A percentile compares a stretch with the other conserved stretches of the same genome.
phyloP scores from a whole-genome alignment of 92 coral and sea anemone species.

The Phenganax subtilis region DNA sequence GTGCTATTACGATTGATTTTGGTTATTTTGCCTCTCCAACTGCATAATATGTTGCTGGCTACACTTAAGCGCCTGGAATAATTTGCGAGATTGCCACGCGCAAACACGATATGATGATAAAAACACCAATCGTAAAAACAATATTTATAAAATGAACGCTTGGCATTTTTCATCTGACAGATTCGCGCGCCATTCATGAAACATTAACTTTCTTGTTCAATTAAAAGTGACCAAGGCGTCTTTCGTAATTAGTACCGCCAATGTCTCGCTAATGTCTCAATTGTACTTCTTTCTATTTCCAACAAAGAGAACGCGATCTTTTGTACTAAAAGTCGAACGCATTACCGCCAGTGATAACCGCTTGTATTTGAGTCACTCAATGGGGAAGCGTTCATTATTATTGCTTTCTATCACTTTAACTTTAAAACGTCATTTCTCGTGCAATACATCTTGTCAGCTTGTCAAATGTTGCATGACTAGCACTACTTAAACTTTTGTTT shows the following conservation, averaged over 20 bases:
- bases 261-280: not conserved
- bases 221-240: constrained; percentile 31
- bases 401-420: no score
- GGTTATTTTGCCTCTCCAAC: not conserved
- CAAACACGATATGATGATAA: constrained; percentile 16
- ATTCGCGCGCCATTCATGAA: constrained; percentile 5
- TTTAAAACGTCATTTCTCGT: no score
- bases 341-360: not conserved
- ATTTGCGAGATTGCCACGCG: constrained; percentile 2
- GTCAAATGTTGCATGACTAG: no score
- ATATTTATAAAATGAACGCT: constrained; percentile 34
- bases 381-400: not conserved
- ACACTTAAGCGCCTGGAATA: not conserved
- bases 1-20: not conserved
- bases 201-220: constrained; percentile 27
- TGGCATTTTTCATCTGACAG: constrained; percentile 27
- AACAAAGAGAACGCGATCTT: constrained; percentile 2
- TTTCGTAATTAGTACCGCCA: constrained; percentile 22
- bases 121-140: constrained; percentile 28
- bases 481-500: no score
- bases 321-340: not conserved
- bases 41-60: not conserved
- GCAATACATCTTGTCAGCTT: no score
- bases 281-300: not conserved
- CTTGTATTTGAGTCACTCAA: not conserved